A percentile compares a stretch with the other conserved stretches of the same genome.
phyloP scores from a whole-genome alignment of 2,113 vertebrate species.

The Toxotes chatareus region DNA sequence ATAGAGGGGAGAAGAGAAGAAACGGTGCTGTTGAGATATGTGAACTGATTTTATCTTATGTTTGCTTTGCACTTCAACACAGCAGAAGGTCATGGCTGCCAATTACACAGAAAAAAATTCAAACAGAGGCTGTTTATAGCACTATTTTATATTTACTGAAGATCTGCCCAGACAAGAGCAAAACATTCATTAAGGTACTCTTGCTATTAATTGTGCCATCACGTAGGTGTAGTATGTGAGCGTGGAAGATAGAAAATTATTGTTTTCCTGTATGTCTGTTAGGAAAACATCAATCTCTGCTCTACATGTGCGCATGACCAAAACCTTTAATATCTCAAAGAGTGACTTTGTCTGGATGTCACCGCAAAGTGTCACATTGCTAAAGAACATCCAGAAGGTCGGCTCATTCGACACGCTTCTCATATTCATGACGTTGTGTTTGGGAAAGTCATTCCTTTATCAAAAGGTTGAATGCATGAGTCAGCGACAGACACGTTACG shows the following conservation, averaged over 20 bases:
- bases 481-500: conserved; percentile 21
- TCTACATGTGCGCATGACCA: conserved; percentile 30
- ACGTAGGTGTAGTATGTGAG: neutral
- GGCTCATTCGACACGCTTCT: conserved; percentile 32
- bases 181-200: conserved; percentile 27
- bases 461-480: conserved; percentile 52
- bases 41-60: conserved; percentile 52
- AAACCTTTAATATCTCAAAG: conserved; percentile 56
- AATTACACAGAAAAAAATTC: conserved; percentile 52
- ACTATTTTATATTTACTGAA: conserved; percentile 37
- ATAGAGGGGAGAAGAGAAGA: conserved; percentile 39
- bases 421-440: conserved; percentile 47
- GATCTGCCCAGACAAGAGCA: neutral
- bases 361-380: conserved; percentile 52
- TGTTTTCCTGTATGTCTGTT: conserved; percentile 26
- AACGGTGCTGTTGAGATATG: conserved; percentile 32
- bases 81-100: conserved; percentile 67
- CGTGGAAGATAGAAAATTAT: neutral
- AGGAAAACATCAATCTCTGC: conserved; percentile 47
- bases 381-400: conserved; percentile 61
- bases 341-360: conserved; percentile 63
- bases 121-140: conserved; percentile 35
- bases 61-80: conserved; percentile 57
- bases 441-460: conserved; percentile 50
- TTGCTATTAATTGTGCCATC: conserved; percentile 6